Conservation (phyloP, 2,888 invertebrate species). For the Tiphia femorata region DNA sequence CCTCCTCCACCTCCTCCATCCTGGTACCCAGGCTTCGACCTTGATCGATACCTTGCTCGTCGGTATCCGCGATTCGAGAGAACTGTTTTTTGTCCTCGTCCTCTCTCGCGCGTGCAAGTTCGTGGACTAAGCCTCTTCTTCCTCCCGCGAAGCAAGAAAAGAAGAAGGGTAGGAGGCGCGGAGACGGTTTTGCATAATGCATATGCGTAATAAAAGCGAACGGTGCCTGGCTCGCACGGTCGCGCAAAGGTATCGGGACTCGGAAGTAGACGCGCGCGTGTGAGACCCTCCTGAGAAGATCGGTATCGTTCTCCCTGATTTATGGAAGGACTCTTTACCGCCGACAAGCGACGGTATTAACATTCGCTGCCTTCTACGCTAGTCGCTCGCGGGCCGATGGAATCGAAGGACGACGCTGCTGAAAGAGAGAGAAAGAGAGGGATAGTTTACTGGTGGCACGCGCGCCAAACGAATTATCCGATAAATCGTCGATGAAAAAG, state of each 20-base stretch:
- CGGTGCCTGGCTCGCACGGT: constrained; percentile 6
- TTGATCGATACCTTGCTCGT: too few species aligned
- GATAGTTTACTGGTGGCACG: neutral
- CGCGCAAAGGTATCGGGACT: constrained; percentile 3
- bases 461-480: constrained; percentile 2
- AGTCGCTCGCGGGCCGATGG: constrained; percentile 9
- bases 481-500: neutral
- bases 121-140: neutral
- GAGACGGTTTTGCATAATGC: constrained; percentile 6
- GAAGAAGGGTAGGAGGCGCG: too few species aligned
- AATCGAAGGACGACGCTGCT: constrained; percentile 33
- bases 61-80: too few species aligned
- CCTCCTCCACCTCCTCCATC: too few species aligned
- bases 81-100: too few species aligned
- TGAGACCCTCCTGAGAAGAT: constrained; percentile 31
- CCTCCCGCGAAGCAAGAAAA: neutral
- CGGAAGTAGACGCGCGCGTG: constrained; percentile 28
- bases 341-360: constrained; percentile 16
- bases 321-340: constrained; percentile 37
- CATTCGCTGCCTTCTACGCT: too few species aligned
- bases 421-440: too few species aligned
- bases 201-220: constrained; percentile 9
- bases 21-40: neutral
- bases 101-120: too few species aligned
- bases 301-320: constrained; percentile 40